phyloP scores from a whole-genome alignment of 2,113 vertebrate species.

The Rhea americana region DNA sequence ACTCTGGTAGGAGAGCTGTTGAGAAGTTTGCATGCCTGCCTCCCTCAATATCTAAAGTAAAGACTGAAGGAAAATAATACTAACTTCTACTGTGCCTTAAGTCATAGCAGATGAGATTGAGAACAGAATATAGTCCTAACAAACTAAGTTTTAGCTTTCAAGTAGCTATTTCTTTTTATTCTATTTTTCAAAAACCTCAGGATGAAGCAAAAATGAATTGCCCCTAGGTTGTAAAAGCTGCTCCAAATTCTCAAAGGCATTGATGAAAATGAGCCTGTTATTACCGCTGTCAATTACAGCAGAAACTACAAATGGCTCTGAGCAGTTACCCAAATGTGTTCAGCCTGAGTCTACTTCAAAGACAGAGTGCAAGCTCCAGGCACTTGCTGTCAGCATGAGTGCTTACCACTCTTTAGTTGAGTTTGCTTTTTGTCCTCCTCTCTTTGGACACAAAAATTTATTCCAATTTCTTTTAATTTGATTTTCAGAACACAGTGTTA shows the following conservation, averaged over 20 bases:
- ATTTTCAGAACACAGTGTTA: background rate
- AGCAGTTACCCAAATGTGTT: background rate
- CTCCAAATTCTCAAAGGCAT: background rate
- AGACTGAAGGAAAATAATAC: background rate
- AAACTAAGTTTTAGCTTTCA: background rate
- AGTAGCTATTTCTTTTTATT: background rate
- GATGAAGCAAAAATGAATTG: background rate
- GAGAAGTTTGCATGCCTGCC: background rate
- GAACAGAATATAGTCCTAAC: background rate
- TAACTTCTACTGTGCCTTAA: background rate
- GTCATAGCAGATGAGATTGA: rapidly evolving
- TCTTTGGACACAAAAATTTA: background rate
- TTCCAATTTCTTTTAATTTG: background rate
- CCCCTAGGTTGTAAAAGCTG: background rate
- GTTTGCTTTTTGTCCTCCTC: background rate
- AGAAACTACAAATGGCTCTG: background rate
- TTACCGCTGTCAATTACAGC: background rate
- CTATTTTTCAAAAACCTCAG: background rate
- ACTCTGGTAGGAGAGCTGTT: background rate
- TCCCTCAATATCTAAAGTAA: background rate
- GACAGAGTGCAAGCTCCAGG: background rate
- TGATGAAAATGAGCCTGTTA: background rate
- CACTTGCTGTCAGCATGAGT: background rate
- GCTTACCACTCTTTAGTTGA: background rate
- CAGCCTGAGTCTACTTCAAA: slow-evolving; percentile 4